Conservation (phyloP, 2,113 vertebrate species). For the Isichthys henryi region DNA sequence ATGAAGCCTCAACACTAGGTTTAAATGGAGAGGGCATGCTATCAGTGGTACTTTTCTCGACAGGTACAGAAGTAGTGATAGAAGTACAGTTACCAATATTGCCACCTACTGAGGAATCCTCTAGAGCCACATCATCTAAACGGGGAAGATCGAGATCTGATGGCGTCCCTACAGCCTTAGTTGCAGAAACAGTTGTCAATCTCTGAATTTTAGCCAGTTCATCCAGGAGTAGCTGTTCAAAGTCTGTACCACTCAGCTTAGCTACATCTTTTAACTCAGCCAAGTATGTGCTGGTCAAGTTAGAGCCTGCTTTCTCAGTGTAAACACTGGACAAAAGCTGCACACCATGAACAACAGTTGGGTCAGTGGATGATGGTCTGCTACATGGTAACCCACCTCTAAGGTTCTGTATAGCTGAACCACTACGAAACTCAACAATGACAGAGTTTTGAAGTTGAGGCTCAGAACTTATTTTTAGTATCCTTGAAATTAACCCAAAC, state of each 20-base stretch:
- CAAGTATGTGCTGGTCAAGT: background rate
- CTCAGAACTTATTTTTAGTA: background rate
- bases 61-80: background rate
- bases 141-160: background rate
- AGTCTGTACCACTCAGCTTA: constrained; percentile 9
- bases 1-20: too few species aligned
- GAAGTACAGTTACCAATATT: background rate
- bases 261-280: background rate
- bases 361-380: background rate
- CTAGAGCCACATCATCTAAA: background rate
- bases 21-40: background rate
- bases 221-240: background rate
- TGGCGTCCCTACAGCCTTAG: too few species aligned
- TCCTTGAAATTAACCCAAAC: background rate
- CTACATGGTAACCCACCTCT: background rate
- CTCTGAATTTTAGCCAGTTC: background rate
- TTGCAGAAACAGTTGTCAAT: too few species aligned
- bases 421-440: constrained; percentile 13
- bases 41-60: background rate
- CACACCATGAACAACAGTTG: background rate
- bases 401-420: background rate
- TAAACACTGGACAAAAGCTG: background rate
- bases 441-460: background rate
- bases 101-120: background rate
- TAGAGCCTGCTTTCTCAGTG: background rate